These are phyloP conservation scores for Melipona bicolor DNA, from an alignment of 2,888 invertebrate genomes.

Conservation along the genomic window DNA sequence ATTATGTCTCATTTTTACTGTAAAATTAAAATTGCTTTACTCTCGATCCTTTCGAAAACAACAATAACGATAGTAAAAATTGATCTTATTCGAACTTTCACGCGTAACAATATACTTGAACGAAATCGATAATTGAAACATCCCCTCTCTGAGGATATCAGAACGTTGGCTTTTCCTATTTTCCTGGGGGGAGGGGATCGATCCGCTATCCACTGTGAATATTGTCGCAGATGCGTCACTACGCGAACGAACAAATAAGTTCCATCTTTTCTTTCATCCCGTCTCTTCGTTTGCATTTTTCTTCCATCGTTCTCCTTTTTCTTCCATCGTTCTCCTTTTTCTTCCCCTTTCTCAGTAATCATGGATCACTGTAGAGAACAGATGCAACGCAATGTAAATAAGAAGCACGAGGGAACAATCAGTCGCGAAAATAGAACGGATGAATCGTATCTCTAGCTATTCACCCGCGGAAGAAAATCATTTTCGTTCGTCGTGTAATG, in stretches of 20 bases:
- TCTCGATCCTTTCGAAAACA: too few relatives aligned
- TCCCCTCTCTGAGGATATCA: too few relatives aligned
- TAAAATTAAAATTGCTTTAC: too few relatives aligned
- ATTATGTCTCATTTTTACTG: too few relatives aligned
- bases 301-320: neutral
- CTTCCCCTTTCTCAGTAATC: neutral
- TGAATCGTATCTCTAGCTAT: neutral
- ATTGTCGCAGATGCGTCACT: neutral
- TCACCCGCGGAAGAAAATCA: neutral
- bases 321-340: neutral
- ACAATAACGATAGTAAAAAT: too few relatives aligned
- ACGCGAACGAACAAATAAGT: neutral
- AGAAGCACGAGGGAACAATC: slow-evolving; percentile 1
- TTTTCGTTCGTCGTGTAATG: neutral
- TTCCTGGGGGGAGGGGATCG: neutral
- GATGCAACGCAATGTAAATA: slow-evolving; percentile 9
- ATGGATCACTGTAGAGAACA: neutral
- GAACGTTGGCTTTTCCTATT: neutral
- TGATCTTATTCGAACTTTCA: too few relatives aligned
- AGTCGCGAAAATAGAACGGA: neutral
- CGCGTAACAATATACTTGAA: neutral
- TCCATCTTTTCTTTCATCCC: too few relatives aligned
- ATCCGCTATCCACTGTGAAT: neutral
- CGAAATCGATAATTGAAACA: neutral
- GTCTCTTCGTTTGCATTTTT: neutral